phyloP scores from a whole-genome alignment of 2,888 invertebrate species.

The Notodonta ziczac region DNA sequence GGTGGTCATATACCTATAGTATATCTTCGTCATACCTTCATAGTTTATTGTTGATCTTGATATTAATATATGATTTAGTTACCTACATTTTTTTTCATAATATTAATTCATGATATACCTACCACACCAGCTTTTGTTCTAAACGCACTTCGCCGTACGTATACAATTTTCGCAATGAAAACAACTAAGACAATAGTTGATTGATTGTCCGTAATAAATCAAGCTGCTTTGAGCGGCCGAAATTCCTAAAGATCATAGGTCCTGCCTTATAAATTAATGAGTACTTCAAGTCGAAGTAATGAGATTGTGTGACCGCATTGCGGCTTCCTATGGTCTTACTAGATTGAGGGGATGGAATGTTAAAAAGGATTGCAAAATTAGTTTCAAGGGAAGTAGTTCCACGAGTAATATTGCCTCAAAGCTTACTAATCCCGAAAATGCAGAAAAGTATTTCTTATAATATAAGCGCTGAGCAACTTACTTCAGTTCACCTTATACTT shows the following conservation, averaged over 20 bases:
- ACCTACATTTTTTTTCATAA: background rate
- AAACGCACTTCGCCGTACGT: background rate
- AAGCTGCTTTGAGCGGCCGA: constrained; percentile 15
- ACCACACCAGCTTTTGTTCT: background rate
- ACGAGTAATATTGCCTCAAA: no score
- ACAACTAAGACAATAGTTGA: constrained; percentile 24
- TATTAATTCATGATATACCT: background rate
- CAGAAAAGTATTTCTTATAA: no score
- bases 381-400: no score
- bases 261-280: constrained; percentile 5
- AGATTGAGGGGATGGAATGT: background rate
- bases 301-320: constrained; percentile 7
- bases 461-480: no score
- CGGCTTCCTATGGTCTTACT: background rate
- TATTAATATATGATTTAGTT: background rate
- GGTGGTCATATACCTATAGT: no score
- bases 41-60: background rate
- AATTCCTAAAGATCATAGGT: background rate
- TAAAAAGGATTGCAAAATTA: background rate
- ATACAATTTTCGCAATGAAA: constrained; percentile 10
- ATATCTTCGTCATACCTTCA: no score
- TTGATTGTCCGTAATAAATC: constrained; percentile 25
- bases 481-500: no score
- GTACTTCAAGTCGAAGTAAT: background rate
- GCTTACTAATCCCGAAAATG: no score